A percentile compares a stretch with the other conserved stretches of the same genome.
Evolutionary conservation across 2,888 invertebrate genomes (phyloP).

Genomic region (Tethea ocularis): DNA sequence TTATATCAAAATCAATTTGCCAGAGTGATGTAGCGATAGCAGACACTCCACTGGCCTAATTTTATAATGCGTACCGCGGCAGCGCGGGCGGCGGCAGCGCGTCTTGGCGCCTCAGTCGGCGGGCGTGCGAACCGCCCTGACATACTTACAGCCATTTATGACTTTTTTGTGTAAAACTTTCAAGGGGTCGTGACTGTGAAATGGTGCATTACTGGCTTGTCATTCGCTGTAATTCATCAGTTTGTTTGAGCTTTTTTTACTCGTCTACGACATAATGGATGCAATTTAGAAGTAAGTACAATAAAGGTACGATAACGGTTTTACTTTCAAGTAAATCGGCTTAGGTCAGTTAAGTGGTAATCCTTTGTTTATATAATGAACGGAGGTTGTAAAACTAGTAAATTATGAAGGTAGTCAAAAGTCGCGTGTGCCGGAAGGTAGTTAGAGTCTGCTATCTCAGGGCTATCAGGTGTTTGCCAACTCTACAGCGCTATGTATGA

Average conservation of each 20-base stretch:
- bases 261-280: conserved; percentile 48
- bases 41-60: conserved; percentile 62
- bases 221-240: conserved; percentile 50
- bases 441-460: conserved; percentile 71
- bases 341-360: conserved; percentile 29
- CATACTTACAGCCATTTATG: conserved; percentile 62
- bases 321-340: conserved; percentile 35
- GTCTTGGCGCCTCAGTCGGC: conserved; percentile 21
- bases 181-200: conserved; percentile 77
- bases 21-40: conserved; percentile 53
- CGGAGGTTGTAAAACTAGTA: conserved; percentile 56
- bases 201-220: conserved; percentile 67
- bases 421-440: conserved; percentile 72
- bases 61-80: conserved; percentile 61
- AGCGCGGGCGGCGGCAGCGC: conserved; percentile 21
- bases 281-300: conserved; percentile 36
- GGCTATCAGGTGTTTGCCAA: conserved; percentile 69
- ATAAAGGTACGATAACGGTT: conserved; percentile 33
- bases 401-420: conserved; percentile 58
- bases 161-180: conserved; percentile 69
- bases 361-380: conserved; percentile 51
- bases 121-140: conserved; percentile 74
- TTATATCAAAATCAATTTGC: conserved; percentile 60
- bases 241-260: conserved; percentile 58
- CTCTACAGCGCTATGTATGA: conserved; percentile 33